Percentiles rank a stretch among this genome's conserved stretches.
These are phyloP conservation scores for Phenacoccus solenopsis DNA, from an alignment of 1,140 invertebrate species.

Conservation along the genomic window DNA sequence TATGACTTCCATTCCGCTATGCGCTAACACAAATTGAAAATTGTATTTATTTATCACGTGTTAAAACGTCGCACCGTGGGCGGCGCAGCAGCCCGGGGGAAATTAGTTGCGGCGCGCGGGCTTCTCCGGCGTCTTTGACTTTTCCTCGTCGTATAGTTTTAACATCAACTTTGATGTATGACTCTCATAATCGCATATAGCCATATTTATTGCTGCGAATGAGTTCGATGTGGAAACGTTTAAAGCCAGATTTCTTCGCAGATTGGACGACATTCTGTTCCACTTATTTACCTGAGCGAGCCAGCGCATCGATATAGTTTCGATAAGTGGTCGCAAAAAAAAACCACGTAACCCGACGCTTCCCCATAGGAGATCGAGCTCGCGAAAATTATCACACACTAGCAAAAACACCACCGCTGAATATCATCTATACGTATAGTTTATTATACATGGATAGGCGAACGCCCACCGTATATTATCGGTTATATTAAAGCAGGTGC, in stretches of 20 bases:
- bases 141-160: background rate
- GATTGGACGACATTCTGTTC: too few relatives aligned
- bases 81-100: background rate
- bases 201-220: background rate
- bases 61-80: background rate
- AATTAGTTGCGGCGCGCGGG: background rate
- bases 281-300: too few relatives aligned
- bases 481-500: slow-evolving; percentile 9
- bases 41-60: background rate
- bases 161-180: background rate
- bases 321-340: too few relatives aligned
- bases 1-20: background rate
- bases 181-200: background rate
- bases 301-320: too few relatives aligned
- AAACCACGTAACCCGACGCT: too few relatives aligned
- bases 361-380: too few relatives aligned
- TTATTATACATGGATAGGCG: too few relatives aligned
- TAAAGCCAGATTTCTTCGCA: too few relatives aligned
- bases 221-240: background rate
- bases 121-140: background rate
- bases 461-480: slow-evolving; percentile 1
- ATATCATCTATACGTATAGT: too few relatives aligned
- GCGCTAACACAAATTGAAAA: slow-evolving; percentile 5
- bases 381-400: too few relatives aligned
- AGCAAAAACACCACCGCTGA: too few relatives aligned